phyloP scores from a whole-genome alignment of 2,888 invertebrate genomes.

The Acrocyrtus sp. region DNA sequence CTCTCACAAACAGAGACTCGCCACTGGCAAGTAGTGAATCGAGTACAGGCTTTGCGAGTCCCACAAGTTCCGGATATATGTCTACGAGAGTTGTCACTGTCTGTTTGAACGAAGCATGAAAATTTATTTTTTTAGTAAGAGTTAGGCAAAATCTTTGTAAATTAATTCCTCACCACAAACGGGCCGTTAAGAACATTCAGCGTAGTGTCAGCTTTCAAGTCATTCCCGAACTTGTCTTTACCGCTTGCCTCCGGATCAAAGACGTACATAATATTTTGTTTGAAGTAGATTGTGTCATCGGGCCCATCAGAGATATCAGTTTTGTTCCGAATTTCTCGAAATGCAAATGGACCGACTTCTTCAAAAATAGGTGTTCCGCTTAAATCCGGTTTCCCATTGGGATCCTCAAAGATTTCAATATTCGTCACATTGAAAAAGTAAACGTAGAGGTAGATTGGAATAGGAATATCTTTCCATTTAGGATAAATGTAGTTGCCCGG shows the following conservation, averaged over 20 bases:
- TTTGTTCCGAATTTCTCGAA: conserved; percentile 14
- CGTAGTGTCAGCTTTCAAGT: conserved; percentile 26
- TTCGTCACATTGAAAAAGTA: conserved; percentile 22
- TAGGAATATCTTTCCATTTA: not conserved
- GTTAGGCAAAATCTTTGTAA: too few relatives aligned
- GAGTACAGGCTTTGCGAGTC: not conserved
- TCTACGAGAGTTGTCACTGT: conserved; percentile 33
- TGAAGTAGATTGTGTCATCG: conserved; percentile 50
- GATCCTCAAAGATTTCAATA: not conserved
- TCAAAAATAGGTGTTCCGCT: conserved; percentile 10
- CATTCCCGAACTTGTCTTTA: too few relatives aligned
- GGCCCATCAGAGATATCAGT: conserved; percentile 32
- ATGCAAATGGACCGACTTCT: conserved; percentile 44
- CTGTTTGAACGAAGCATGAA: conserved; percentile 21
- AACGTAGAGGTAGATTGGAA: conserved; percentile 17
- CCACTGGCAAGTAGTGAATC: conserved; percentile 1
- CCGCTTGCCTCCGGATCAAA: conserved; percentile 42
- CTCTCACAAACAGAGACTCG: conserved; percentile 18
- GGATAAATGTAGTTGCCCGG: not conserved
- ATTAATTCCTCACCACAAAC: conserved; percentile 45
- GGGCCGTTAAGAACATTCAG: conserved; percentile 55
- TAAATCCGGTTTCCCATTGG: too few relatives aligned
- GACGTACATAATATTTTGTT: conserved; percentile 45
- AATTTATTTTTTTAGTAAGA: too few relatives aligned
- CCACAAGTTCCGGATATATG: not conserved